A percentile compares a stretch with the other conserved stretches of the same genome.
phyloP scores from a whole-genome alignment of 2,888 invertebrate genomes.

The Diadegma fenestrale region DNA sequence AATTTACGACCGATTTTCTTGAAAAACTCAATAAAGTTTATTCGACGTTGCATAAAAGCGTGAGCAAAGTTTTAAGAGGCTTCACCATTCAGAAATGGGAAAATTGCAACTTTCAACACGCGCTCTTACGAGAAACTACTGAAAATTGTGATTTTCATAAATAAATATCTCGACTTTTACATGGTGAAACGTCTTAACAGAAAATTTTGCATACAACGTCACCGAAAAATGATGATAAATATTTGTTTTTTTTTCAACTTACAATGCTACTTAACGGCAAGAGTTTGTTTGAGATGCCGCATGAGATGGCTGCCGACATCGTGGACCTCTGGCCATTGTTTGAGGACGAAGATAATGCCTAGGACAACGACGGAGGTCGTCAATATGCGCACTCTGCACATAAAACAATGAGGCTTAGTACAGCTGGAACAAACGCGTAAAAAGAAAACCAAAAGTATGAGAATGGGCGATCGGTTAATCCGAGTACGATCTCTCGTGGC shows the following conservation, averaged over 20 bases:
- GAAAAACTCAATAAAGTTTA: too few relatives aligned
- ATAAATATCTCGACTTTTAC: too few relatives aligned
- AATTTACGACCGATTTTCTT: too few relatives aligned
- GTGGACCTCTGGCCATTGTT: conserved; percentile 95
- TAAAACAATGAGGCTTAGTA: conserved; percentile 85
- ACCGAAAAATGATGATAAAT: conserved; percentile 31
- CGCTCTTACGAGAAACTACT: too few relatives aligned
- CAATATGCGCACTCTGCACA: conserved; percentile 93
- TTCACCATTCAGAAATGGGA: too few relatives aligned
- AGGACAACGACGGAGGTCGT: conserved; percentile 93
- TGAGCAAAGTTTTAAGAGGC: too few relatives aligned
- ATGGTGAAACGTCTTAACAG: too few relatives aligned
- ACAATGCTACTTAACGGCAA: conserved; percentile 89
- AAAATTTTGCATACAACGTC: too few relatives aligned
- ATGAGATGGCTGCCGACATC: conserved; percentile 93
- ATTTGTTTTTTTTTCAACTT: conserved; percentile 71
- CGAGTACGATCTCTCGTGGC: conserved; percentile 71
- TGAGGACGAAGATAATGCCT: conserved; percentile 93
- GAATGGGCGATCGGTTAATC: conserved; percentile 70
- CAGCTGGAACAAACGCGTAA: conserved; percentile 83
- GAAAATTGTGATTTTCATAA: too few relatives aligned
- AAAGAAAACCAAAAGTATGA: conserved; percentile 80
- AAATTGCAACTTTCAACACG: too few relatives aligned
- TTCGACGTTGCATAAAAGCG: too few relatives aligned
- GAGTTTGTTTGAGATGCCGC: conserved; percentile 91